Evolutionary conservation across 2,797 vertebrate genomes (phyloP).

Genomic region (Anabacerthia variegaticeps): DNA sequence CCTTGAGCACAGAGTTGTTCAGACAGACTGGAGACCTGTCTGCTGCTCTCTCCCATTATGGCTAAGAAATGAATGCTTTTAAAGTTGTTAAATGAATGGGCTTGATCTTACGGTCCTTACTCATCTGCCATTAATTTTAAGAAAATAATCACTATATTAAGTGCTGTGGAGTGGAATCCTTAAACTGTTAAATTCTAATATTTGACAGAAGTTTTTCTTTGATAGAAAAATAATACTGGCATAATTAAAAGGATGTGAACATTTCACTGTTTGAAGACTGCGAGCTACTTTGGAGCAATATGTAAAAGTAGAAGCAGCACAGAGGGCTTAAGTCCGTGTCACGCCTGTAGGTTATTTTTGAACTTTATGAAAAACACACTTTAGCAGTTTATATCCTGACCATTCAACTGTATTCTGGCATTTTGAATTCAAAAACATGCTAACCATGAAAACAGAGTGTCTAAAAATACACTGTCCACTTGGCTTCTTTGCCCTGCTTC

Average conservation of each 20-base stretch:
- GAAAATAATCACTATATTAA: constrained; percentile 60
- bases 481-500: constrained; percentile 43
- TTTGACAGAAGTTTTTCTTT: constrained; percentile 29
- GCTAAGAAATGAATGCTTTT: constrained; percentile 51
- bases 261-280: constrained; percentile 64
- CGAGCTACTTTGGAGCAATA: constrained; percentile 45
- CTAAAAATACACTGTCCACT: constrained; percentile 68
- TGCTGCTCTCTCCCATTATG: constrained; percentile 3
- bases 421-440: constrained; percentile 72
- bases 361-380: constrained; percentile 76
- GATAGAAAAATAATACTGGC: constrained; percentile 37
- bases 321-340: constrained; percentile 31
- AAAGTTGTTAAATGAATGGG: constrained; percentile 46
- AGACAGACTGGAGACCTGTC: constrained; percentile 61
- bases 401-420: constrained; percentile 60
- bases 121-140: constrained; percentile 46
- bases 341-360: constrained; percentile 72
- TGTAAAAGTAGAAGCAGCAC: constrained; percentile 64
- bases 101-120: constrained; percentile 44
- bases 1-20: constrained; percentile 9
- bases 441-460: constrained; percentile 70
- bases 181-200: constrained; percentile 46
- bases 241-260: constrained; percentile 57
- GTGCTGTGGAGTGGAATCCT: neutral
- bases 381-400: constrained; percentile 57